Conservation (phyloP, 1,140 invertebrate species). For the Calephelis nemesis region DNA sequence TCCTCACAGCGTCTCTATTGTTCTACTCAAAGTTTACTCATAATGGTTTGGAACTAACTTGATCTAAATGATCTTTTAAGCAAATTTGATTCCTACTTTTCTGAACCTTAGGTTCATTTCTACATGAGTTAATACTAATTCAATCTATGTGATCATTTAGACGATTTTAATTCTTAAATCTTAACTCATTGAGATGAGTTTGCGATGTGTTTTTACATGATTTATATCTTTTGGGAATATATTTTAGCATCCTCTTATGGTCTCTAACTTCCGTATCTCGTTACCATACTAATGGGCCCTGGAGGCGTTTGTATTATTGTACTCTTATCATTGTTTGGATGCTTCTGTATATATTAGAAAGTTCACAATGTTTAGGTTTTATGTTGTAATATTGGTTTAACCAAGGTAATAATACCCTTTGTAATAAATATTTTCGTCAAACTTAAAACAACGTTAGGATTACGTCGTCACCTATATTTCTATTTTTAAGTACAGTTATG, state of each 20-base stretch:
- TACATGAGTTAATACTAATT: conserved; percentile 1
- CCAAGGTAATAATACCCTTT: too few relatives aligned
- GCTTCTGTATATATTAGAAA: conserved; percentile 23
- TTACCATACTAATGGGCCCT: conserved; percentile 56
- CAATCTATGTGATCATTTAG: conserved; percentile 1
- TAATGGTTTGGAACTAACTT: conserved; percentile 23
- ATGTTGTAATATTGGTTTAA: neutral
- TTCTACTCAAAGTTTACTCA: conserved; percentile 28
- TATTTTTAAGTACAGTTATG: too few relatives aligned
- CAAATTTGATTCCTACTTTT: conserved; percentile 12
- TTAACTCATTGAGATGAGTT: neutral
- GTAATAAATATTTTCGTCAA: too few relatives aligned
- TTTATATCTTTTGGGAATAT: conserved; percentile 3
- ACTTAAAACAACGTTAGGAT: too few relatives aligned
- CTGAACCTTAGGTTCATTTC: conserved; percentile 4
- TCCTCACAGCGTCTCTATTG: conserved; percentile 22
- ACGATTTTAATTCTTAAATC: conserved; percentile 9
- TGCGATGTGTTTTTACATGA: neutral
- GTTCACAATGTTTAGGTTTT: conserved; percentile 12
- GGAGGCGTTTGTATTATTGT: conserved; percentile 48
- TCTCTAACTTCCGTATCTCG: conserved; percentile 46
- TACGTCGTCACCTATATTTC: too few relatives aligned
- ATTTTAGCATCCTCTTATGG: conserved; percentile 10
- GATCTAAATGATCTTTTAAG: conserved; percentile 5
- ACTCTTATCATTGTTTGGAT: conserved; percentile 41